Evolutionary conservation across 1,140 invertebrate genomes (phyloP).

Genomic region (Atta texana): DNA sequence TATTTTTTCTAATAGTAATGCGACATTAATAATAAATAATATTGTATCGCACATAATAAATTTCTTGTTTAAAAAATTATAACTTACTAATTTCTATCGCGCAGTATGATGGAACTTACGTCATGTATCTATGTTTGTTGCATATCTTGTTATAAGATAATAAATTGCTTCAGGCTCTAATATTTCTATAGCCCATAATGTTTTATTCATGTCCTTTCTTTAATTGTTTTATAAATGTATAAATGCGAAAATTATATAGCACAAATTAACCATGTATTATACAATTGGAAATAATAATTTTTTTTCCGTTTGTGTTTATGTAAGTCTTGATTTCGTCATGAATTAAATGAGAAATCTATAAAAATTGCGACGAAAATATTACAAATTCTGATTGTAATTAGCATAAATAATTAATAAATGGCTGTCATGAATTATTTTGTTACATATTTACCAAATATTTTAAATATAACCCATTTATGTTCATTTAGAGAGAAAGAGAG

Average conservation of each 20-base stretch:
- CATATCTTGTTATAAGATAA: constrained; percentile 73
- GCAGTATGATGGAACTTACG: constrained; percentile 33
- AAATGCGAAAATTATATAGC: constrained; percentile 24
- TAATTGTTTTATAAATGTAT: constrained; percentile 14
- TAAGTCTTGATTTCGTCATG: not conserved
- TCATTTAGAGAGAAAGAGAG: not conserved
- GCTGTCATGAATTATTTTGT: constrained; percentile 50
- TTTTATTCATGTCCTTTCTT: constrained; percentile 48
- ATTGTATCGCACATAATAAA: constrained; percentile 13
- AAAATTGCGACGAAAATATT: not conserved
- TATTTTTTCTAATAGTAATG: not conserved
- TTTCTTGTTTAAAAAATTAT: constrained; percentile 22
- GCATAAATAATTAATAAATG: constrained; percentile 41
- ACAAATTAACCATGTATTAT: not conserved
- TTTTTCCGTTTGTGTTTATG: not conserved
- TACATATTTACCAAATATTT: constrained; percentile 32
- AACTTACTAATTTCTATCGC: constrained; percentile 7
- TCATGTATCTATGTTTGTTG: constrained; percentile 48
- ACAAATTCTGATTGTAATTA: constrained; percentile 52
- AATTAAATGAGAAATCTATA: constrained; percentile 34
- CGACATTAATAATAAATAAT: not conserved
- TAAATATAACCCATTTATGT: not conserved
- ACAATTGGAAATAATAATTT: not conserved
- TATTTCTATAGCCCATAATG: constrained; percentile 45
- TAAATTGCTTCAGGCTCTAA: constrained; percentile 47